Base-by-base conservation (phyloP, 2,888 invertebrate genomes). In the Epinotia demarniana region DNA sequence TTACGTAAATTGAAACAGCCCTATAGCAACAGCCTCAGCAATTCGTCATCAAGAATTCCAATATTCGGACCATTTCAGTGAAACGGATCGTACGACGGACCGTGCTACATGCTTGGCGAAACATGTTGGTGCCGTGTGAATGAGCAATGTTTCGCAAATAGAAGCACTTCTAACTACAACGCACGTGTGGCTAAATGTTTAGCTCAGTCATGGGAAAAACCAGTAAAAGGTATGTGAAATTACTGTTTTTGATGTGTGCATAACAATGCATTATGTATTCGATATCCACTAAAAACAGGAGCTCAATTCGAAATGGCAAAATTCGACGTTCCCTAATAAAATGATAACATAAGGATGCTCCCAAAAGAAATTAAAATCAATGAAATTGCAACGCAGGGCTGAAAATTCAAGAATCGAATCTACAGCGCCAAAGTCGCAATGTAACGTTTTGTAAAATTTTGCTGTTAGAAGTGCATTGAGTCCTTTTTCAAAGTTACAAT, bases 41-140 rank as follows among this genome's bases (percentile, higher is more conserved):
- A 71, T 55, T 71, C 66, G 61, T 71, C 66, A 75, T 70, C 75
- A 75, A 75, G 71, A 66, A 75, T 75, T 75, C 61, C 75, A 71
- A 75, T 75, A 75, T 75, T 71, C 66, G 39, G 49, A 60, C 66
- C 60, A 66, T 61, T 73, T 53, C 49, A 33, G 70, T 57, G 23
- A 57, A 69, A 27, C 62, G 64, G 33, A 64, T 73, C 62, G 71
- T 53, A 58, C 66, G 64, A 62, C 61, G 55, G 64, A 46, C 55
- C 73, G 49, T 57, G 58, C 60, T 75, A 27, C 71, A 75, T 61
- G 71, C 75, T 75, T 27, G 75, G 27, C 64, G 58, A 66, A 70
- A 75, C 58, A 60, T 66, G 71, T 60, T 66, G 53, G 49, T 43
- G 69, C 63, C 70, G 70, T 73, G 67, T 23, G 74, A 64, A 64